phyloP scores from a whole-genome alignment of 2,113 vertebrate species.

The Sorex fumeus region DNA sequence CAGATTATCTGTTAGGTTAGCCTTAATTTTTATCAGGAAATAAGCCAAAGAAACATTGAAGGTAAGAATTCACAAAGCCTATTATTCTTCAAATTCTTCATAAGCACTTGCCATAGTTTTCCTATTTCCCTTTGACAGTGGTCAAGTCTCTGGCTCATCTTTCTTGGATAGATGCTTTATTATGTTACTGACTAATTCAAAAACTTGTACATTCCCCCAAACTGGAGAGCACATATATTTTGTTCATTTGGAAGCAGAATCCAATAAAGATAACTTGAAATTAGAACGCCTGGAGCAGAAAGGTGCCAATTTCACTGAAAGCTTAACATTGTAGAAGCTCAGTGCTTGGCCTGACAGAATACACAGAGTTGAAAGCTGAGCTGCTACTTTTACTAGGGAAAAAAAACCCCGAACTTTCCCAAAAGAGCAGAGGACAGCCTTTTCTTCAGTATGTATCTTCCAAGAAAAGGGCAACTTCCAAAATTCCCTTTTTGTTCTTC shows the following conservation, averaged over 20 bases:
- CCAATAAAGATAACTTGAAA: not conserved
- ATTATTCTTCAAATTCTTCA: not conserved
- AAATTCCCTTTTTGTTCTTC: constrained; percentile 40
- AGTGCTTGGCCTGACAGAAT: not conserved
- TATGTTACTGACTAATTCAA: not conserved
- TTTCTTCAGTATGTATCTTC: not conserved
- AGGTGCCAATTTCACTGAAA: not conserved
- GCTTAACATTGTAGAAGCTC: not conserved
- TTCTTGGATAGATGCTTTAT: not conserved
- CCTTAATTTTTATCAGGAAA: constrained; percentile 16
- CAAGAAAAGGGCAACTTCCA: not conserved
- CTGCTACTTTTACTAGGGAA: not conserved
- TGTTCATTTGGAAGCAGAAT: not conserved
- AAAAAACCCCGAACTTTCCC: not conserved
- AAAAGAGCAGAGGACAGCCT: not conserved
- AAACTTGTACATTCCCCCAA: not conserved
- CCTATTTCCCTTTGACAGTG: not conserved
- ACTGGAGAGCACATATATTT: constrained; percentile 13
- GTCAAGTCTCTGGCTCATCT: constrained; percentile 7
- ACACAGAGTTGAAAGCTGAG: not conserved
- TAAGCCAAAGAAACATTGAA: not conserved
- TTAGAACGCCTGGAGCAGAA: not conserved
- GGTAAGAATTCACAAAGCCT: constrained; percentile 33
- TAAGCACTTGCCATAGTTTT: not conserved
- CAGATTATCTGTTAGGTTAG: constrained; percentile 6